Percentiles rank a stretch among this genome's conserved stretches.
These are phyloP conservation scores for Amazonetta brasiliensis DNA, from an alignment of 2,797 vertebrate species.

Conservation along the genomic window DNA sequence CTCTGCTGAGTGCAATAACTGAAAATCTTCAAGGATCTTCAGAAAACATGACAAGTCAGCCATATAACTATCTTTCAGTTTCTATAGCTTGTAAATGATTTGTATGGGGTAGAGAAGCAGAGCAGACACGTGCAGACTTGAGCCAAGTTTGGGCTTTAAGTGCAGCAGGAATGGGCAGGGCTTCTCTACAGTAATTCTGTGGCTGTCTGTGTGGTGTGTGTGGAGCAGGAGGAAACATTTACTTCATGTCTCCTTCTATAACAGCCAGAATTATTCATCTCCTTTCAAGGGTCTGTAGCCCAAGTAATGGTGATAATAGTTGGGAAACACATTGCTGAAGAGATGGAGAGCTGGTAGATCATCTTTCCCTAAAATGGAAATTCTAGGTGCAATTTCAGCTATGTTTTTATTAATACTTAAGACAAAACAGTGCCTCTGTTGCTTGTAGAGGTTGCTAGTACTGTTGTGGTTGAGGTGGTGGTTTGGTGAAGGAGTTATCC, in stretches of 20 bases:
- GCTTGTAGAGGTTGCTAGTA: neutral
- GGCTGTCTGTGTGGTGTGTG: neutral
- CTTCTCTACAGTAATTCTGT: neutral
- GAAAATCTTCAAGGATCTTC: neutral
- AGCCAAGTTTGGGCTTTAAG: neutral
- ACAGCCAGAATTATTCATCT: neutral
- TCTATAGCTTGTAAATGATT: neutral
- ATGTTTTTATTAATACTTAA: neutral
- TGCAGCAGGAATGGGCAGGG: neutral
- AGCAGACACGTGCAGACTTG: neutral
- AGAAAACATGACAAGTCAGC: neutral
- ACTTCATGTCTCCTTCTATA: neutral
- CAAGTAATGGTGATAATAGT: neutral
- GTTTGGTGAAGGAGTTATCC: neutral
- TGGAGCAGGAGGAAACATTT: neutral
- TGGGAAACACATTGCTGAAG: neutral
- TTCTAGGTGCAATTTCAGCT: neutral
- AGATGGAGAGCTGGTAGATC: neutral
- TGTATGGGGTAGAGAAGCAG: neutral
- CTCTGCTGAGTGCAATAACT: neutral
- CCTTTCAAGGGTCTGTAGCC: neutral
- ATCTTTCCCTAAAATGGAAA: neutral
- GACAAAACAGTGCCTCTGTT: neutral
- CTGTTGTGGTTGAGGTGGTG: neutral
- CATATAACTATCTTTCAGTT: neutral